Conservation (phyloP, 2,888 invertebrate genomes). For the Micoletzkya japonica region DNA sequence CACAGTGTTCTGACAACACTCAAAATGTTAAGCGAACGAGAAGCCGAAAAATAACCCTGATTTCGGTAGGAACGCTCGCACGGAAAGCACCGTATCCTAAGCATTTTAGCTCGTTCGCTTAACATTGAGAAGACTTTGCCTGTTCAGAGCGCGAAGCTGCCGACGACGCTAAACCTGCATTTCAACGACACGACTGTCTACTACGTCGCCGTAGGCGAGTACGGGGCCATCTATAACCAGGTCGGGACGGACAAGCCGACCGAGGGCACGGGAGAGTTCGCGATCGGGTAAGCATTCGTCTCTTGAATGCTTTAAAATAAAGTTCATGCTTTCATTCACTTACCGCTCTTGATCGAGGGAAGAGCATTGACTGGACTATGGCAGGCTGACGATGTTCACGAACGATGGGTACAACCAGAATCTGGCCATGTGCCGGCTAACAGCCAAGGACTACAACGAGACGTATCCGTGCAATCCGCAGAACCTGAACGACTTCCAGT, state of each 20-base stretch:
- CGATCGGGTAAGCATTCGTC: slow-evolving; percentile 37
- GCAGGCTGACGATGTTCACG: slow-evolving; percentile 42
- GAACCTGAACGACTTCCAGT: slow-evolving; percentile 54
- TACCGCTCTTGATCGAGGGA: background rate
- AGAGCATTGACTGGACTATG: background rate
- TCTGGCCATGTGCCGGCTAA: slow-evolving; percentile 50
- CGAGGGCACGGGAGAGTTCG: slow-evolving; percentile 55
- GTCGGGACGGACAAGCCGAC: slow-evolving; percentile 42
- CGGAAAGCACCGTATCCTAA: too few relatives aligned
- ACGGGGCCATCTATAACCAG: background rate
- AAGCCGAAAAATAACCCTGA: too few relatives aligned
- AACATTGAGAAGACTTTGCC: too few relatives aligned
- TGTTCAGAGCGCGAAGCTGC: too few relatives aligned
- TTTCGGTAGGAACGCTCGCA: too few relatives aligned
- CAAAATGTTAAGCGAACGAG: too few relatives aligned
- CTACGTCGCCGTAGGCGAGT: slow-evolving; percentile 26
- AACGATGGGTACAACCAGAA: slow-evolving; percentile 38
- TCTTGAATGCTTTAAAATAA: background rate
- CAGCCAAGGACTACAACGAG: slow-evolving; percentile 1
- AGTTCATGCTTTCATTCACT: background rate
- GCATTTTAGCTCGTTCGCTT: too few relatives aligned
- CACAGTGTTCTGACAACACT: too few relatives aligned
- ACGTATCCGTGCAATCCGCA: slow-evolving; percentile 48
- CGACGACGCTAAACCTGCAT: background rate
- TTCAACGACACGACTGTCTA: slow-evolving; percentile 16